Evolutionary conservation across 2,888 invertebrate genomes (phyloP).

Genomic region (Eupithecia pulchellata): DNA sequence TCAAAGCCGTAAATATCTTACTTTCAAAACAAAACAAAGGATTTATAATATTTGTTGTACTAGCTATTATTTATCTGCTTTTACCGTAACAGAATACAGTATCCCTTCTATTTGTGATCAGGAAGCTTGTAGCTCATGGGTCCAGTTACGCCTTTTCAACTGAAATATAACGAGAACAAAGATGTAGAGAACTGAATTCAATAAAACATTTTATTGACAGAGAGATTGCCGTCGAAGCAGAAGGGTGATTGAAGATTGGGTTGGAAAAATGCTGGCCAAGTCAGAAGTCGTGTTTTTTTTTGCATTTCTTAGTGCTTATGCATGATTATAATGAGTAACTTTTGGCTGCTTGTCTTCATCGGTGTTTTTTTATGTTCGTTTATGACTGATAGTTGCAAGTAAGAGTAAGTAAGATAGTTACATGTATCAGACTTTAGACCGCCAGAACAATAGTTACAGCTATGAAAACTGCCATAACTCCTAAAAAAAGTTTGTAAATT

Average conservation of each 20-base stretch:
- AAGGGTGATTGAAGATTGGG: conserved; percentile 9
- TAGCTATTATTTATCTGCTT: conserved; percentile 30
- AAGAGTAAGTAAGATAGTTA: too few relatives aligned
- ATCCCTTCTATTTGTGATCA: conserved; percentile 69
- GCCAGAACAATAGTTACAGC: neutral
- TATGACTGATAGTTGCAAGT: neutral
- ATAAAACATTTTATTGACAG: conserved; percentile 49
- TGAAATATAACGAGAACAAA: conserved; percentile 45
- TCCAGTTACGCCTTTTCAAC: conserved; percentile 41
- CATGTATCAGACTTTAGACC: neutral
- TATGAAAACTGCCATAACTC: neutral
- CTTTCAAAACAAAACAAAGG: neutral
- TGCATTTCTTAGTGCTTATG: neutral
- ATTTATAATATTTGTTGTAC: conserved; percentile 2
- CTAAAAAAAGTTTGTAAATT: neutral
- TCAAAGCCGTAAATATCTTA: neutral
- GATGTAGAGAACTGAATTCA: conserved; percentile 36
- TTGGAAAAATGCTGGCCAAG: conserved; percentile 1
- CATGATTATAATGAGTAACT: neutral
- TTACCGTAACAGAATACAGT: conserved; percentile 61
- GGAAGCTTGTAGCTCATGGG: conserved; percentile 62
- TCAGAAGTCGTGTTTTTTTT: neutral
- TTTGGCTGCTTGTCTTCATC: neutral
- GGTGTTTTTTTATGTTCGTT: neutral
- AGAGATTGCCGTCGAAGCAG: conserved; percentile 47